Evolutionary conservation across 1,140 invertebrate species (phyloP).

Genomic region (Pseudomyrmex flavicornis): DNA sequence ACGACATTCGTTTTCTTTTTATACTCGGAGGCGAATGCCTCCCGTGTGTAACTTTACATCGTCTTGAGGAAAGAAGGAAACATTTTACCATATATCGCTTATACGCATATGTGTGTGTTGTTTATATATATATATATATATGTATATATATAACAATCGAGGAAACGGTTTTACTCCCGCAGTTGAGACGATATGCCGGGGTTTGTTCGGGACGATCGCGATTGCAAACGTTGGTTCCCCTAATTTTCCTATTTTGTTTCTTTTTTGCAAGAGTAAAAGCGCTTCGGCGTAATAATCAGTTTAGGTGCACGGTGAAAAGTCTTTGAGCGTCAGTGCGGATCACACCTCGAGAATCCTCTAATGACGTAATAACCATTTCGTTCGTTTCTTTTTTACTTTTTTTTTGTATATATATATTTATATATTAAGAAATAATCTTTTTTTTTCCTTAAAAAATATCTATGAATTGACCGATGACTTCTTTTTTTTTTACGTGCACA

Average conservation of each 20-base stretch:
- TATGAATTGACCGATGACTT: constrained; percentile 67
- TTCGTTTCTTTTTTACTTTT: constrained; percentile 34
- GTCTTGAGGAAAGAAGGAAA: constrained; percentile 71
- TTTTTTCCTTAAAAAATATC: constrained; percentile 63
- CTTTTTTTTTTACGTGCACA: constrained; percentile 53
- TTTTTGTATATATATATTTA: constrained; percentile 27
- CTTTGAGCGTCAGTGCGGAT: constrained; percentile 69
- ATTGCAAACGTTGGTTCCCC: constrained; percentile 40
- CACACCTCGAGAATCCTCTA: constrained; percentile 57
- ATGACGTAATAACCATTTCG: constrained; percentile 64
- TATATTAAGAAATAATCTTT: constrained; percentile 65
- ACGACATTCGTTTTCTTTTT: constrained; percentile 49
- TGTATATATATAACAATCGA: constrained; percentile 62
- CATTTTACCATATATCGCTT: constrained; percentile 70
- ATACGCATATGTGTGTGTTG: constrained; percentile 47
- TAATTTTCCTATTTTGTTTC: constrained; percentile 34
- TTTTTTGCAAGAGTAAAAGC: constrained; percentile 58
- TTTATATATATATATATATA: no score
- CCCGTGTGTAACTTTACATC: constrained; percentile 59
- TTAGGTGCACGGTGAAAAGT: constrained; percentile 62
- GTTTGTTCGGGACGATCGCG: constrained; percentile 37
- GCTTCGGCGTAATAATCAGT: constrained; percentile 66
- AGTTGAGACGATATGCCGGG: constrained; percentile 59
- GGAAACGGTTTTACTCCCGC: constrained; percentile 62
- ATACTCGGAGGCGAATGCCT: constrained; percentile 61